A percentile compares a stretch with the other conserved stretches of the same genome.
Conservation (phyloP, 2,888 invertebrate genomes). For the Anoncus sp. region DNA sequence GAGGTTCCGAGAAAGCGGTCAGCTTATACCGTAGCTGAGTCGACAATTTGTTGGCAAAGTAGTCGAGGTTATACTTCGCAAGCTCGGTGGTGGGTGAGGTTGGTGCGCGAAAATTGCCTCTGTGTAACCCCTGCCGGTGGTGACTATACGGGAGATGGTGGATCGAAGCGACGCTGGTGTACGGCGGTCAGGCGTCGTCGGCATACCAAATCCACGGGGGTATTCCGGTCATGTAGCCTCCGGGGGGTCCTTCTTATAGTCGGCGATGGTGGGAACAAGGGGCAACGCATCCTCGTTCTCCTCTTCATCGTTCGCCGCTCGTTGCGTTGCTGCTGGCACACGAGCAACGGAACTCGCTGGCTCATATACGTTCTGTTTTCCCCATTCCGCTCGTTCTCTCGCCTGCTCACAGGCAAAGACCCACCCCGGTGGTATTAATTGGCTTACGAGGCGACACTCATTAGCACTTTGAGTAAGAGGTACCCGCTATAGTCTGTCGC, state of each 20-base stretch:
- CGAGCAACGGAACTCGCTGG: slow-evolving; percentile 33
- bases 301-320: slow-evolving; percentile 62
- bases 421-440: slow-evolving; percentile 80
- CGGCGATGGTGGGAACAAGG: slow-evolving; percentile 54
- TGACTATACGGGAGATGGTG: slow-evolving; percentile 49
- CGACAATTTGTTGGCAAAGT: slow-evolving; percentile 72
- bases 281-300: slow-evolving; percentile 41
- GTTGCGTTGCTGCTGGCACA: slow-evolving; percentile 42
- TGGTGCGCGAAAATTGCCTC: slow-evolving; percentile 43
- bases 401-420: slow-evolving; percentile 45
- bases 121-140: slow-evolving; percentile 37
- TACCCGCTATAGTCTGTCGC: slow-evolving; percentile 58
- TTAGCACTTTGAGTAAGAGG: slow-evolving; percentile 82
- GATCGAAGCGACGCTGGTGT: slow-evolving; percentile 67
- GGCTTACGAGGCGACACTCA: slow-evolving; percentile 83
- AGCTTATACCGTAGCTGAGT: slow-evolving; percentile 72
- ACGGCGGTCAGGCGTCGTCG: slow-evolving; percentile 80
- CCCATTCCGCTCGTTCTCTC: slow-evolving; percentile 44
- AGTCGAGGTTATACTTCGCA: slow-evolving; percentile 34
- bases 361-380: slow-evolving; percentile 39
- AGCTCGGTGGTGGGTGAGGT: slow-evolving; percentile 51
- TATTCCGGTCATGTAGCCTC: slow-evolving; percentile 83
- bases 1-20: not conserved
- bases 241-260: slow-evolving; percentile 66
- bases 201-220: slow-evolving; percentile 82